phyloP scores from a whole-genome alignment of 2,888 invertebrate genomes.

The Trichopria drosophilae region DNA sequence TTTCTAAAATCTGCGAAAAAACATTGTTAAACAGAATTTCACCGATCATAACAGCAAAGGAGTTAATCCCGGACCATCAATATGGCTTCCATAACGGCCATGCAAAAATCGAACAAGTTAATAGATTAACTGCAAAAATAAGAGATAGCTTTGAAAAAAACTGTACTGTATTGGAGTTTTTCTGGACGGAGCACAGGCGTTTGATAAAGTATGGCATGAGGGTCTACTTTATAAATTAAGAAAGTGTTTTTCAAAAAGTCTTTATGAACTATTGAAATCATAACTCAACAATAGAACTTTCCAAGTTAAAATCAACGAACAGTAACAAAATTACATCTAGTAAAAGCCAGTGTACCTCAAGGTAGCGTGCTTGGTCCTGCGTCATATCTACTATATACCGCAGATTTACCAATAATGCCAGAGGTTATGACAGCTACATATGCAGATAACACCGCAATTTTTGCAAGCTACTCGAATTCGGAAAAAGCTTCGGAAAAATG shows the following conservation, averaged over 20 bases:
- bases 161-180: background rate
- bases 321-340: no score
- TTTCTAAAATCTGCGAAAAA: background rate
- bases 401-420: constrained; percentile 27
- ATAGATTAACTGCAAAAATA: background rate
- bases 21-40: background rate
- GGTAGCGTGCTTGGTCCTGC: constrained; percentile 36
- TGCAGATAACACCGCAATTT: constrained; percentile 35
- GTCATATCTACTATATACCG: constrained; percentile 31
- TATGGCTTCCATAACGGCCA: background rate
- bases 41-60: background rate
- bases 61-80: background rate
- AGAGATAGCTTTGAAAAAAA: background rate
- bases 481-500: constrained; percentile 16
- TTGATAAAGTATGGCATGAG: background rate
- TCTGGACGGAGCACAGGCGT: background rate
- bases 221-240: background rate
- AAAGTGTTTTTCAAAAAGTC: background rate
- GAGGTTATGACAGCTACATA: constrained; percentile 30
- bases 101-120: background rate
- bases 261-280: background rate
- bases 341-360: constrained; percentile 28
- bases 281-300: no score
- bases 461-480: constrained; percentile 22
- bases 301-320: no score